Base-by-base conservation (phyloP, 2,113 vertebrate genomes). In the Meriones unguiculatus region DNA sequence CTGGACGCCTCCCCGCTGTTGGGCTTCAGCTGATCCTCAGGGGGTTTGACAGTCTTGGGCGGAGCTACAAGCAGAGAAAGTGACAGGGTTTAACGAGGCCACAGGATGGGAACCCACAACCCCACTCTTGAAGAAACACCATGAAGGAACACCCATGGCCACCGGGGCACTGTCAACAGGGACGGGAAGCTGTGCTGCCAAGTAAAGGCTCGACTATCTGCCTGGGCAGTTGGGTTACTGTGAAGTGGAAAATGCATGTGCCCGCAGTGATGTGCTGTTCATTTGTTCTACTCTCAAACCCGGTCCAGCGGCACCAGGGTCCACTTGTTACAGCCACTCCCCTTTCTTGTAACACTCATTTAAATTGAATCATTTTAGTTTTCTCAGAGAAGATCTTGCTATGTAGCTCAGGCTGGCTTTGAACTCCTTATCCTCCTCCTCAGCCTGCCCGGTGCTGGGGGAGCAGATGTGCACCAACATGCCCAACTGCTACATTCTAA, bases 11-110 rank as follows among this genome's bases (percentile, higher is more conserved):
- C 99, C 70, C 99, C 98, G 97, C 97, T 99, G 85, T 99, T 99
- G 0, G 98, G 97, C 97, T 99, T 99, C 97, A 98, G 98, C 87
- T 99, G 99, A 52, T 99, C 99, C 95, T 99, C 99, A 0, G 98
- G 97, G 95, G 99, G 98, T 96, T 98, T 99, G 94, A 98, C 98
- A 17, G 98, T 98, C 98, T 99, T 99, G 77, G 99, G 98, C 0
- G 99, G 99, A 97, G 99, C 99, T 99, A 98, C 0, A 54, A 76
- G 90, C 78, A 95, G 95, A 98, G 94, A 54, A 93, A 97, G 88
- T 1, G 54, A 95, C 88, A 94, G 0, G 10, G 35, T 64, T 85
- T 70, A 96, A 59, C 93, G 15, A 62, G 38, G 57, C 52, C 73
- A 89, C 13, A 69, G 24, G 84, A 90, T 2, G 57, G 65, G 46